Evolutionary conservation across 2,797 vertebrate species (phyloP), one percentile per base, ranked within the genome.

Genomic region (Pipistrellus pipistrellus): DNA sequence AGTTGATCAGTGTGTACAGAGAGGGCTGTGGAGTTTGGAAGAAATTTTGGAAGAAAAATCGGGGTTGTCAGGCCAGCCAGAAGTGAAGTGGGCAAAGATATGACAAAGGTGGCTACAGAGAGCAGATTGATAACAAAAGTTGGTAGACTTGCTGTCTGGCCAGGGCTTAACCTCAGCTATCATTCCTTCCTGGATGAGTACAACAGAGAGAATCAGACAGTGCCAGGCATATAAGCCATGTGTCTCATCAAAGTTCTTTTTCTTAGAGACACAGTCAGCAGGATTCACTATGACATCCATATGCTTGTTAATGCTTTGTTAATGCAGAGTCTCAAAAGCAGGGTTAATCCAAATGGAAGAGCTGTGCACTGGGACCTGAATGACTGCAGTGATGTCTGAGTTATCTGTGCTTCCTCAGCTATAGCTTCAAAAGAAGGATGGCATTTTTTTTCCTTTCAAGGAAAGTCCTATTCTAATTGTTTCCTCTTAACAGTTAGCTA

Each of bases 401-500:
- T 66, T 69, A 68, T 55, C 46, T 92, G 71, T 75, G n/a, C 66
- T 82, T 72, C 85, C 73, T 72, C 44, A 21, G 53, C 21, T 78
- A 51, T 44, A 91, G 32, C 27, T 89, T 64, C 20, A 41, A 88
- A 78, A 75, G 44, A 90, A 44, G 55, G 27, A 76, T 48, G n/a
- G 46, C 27, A 86, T 66, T 51, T 30, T 51, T 51, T 10, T 10
- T 4, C 30, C 23, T 30, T 71, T 94, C 62, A 82, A 81, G 69
- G 57, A 48, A 87, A 82, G 21, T 44, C 38, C 77, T 82, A 21
- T 76, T 82, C 81, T 90, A 82, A 89, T 85, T 87, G 9, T 72
- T 95, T 93, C 57, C 64, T 94, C 82, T 90, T 80, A 77, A 62
- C 41, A 48, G 84, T 93, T 83, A 95, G n/a, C 38, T 93, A 46